Base-by-base conservation (phyloP, 1,140 invertebrate species). In the Camponotus pennsylvanicus region DNA sequence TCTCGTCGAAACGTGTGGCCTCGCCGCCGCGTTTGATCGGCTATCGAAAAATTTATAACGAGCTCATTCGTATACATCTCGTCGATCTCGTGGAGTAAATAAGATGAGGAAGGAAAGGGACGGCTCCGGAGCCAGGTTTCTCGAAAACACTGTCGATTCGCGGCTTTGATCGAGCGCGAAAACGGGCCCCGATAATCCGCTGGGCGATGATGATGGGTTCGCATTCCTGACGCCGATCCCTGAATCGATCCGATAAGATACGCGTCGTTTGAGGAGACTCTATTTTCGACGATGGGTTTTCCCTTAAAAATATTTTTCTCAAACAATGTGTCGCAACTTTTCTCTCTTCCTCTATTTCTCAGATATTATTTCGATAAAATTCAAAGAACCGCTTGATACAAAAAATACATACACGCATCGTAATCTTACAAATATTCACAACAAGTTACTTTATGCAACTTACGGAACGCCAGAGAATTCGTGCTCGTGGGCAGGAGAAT, bases 121-220 rank as follows among this genome's bases (percentile, higher is more conserved):
- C n/a, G 32, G 13, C 18, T 34, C 76, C 52, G 49, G 7, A 32
- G 34, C n/a, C n/a, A 21, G 32, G 40, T 73, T 61, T 83, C 79
- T 59, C 69, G 79, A 83, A 73, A 83, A 83, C 40, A 83, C 27
- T n/a, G 71, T 66, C 63, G 76, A 55, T 61, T 71, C 64, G 27
- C 63, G 67, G 37, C 66, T 77, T 37, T 52, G 45, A 82, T 82
- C 64, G 34, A 83, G 61, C 69, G 49, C 45, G 85, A 86, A 85
- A 75, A 86, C 71, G 70, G 55, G 40, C 21, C 71, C 34, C 73
- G 77, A 90, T 90, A 78, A 70, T 87, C 79, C 55, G 63, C 67
- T 67, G 45, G 77, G 70, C 77, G 66, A 87, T 78, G 86, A 77
- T 76, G 79, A 89, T 86, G 70, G 64, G 64, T 83, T 90, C 70